Percentiles rank a stretch among this genome's conserved stretches.
These are phyloP conservation scores for Podiceps cristatus DNA, from an alignment of 2,113 vertebrate species.

Conservation along the genomic window DNA sequence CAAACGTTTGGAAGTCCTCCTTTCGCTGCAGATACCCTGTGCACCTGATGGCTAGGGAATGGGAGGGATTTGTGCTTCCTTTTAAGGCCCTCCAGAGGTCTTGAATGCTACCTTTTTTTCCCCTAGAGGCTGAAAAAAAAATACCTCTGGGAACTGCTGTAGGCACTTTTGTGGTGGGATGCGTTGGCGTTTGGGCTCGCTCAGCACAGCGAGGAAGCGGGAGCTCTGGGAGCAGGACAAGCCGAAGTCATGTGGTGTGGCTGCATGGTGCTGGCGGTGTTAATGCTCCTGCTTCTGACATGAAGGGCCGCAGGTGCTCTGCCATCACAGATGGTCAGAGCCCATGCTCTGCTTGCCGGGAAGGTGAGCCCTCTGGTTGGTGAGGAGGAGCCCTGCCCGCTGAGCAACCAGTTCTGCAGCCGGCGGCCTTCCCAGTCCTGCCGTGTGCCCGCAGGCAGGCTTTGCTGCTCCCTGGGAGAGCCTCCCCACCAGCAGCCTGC, in stretches of 20 bases:
- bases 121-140: neutral
- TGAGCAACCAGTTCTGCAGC: neutral
- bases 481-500: neutral
- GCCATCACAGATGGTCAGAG: neutral
- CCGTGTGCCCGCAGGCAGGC: neutral
- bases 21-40: neutral
- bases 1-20: neutral
- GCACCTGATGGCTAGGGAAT: neutral
- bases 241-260: accelerated
- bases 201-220: accelerated
- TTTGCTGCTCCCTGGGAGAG: neutral
- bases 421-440: neutral
- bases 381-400: neutral
- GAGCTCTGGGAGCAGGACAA: neutral
- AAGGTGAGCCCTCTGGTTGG: neutral
- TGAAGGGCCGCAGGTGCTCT: neutral
- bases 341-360: accelerated
- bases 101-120: neutral
- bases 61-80: neutral
- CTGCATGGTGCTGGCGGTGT: neutral
- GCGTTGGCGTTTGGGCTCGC: neutral
- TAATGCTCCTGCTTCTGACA: accelerated
- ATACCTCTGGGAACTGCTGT: neutral
- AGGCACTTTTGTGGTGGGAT: neutral
- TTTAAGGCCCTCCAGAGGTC: neutral